Conservation (phyloP, 2,113 vertebrate species). For the Toxotes chatareus region DNA sequence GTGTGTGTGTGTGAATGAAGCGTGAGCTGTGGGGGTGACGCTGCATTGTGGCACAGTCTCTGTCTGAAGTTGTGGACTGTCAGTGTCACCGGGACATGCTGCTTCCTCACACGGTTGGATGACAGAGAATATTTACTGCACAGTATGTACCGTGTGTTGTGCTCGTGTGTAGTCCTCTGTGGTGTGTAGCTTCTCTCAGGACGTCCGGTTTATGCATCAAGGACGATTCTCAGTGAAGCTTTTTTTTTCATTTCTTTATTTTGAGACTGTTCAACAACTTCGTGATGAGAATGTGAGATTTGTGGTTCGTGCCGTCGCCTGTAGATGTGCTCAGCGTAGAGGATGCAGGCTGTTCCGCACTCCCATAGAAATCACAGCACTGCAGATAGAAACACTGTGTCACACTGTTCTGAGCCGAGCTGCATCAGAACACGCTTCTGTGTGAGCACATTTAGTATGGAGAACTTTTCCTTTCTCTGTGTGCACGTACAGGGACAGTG, state of each 20-base stretch:
- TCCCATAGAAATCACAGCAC: conserved; percentile 26
- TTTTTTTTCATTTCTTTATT: not conserved
- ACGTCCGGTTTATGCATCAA: not conserved
- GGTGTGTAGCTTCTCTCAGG: not conserved
- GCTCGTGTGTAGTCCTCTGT: not conserved
- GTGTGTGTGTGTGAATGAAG: conserved; percentile 26
- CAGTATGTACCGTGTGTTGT: conserved; percentile 49
- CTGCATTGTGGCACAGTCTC: conserved; percentile 56
- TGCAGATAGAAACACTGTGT: conserved; percentile 59
- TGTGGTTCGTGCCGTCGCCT: not conserved
- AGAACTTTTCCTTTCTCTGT: conserved; percentile 10
- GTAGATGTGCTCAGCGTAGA: conserved; percentile 12
- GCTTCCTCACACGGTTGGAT: conserved; percentile 43
- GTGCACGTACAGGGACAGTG: not conserved
- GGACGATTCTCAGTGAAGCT: not conserved
- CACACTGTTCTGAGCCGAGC: not conserved
- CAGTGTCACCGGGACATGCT: conserved; percentile 56
- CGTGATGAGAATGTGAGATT: not conserved
- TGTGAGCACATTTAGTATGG: too few species aligned
- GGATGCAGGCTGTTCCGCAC: conserved; percentile 29
- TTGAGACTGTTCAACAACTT: not conserved
- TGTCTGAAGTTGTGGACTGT: conserved; percentile 58
- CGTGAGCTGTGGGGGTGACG: conserved; percentile 34
- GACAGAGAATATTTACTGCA: conserved; percentile 31
- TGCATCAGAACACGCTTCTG: conserved; percentile 5